Percentiles rank a stretch among this genome's conserved stretches.
These are phyloP conservation scores for Melikaiella ostensackeni DNA, from an alignment of 2,888 invertebrate genomes.

Conservation along the genomic window DNA sequence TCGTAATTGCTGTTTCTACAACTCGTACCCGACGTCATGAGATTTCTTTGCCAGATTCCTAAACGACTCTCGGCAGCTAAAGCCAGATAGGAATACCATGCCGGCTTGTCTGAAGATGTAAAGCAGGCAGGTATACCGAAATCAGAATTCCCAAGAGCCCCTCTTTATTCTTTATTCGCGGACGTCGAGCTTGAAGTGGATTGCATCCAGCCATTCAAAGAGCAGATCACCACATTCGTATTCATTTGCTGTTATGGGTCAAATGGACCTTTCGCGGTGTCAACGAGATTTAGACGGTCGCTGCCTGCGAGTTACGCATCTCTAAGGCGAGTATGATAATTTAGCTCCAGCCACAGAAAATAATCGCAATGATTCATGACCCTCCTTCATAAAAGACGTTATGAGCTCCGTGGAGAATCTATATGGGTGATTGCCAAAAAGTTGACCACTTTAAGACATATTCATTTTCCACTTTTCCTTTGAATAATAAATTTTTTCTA, in stretches of 20 bases:
- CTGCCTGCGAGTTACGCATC: slow-evolving; percentile 42
- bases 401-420: not conserved
- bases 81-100: slow-evolving; percentile 1
- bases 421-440: too few relatives aligned
- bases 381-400: slow-evolving; percentile 25
- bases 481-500: too few relatives aligned
- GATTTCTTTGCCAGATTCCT: slow-evolving; percentile 38
- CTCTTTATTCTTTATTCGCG: slow-evolving; percentile 34
- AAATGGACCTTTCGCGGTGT: slow-evolving; percentile 50
- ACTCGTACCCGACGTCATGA: slow-evolving; percentile 26
- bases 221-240: slow-evolving; percentile 50
- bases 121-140: slow-evolving; percentile 39
- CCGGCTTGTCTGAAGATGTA: slow-evolving; percentile 30
- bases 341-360: slow-evolving; percentile 37
- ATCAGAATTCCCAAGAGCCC: slow-evolving; percentile 36
- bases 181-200: slow-evolving; percentile 47
- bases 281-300: slow-evolving; percentile 54
- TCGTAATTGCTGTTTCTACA: slow-evolving; percentile 34
- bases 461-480: too few relatives aligned
- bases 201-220: slow-evolving; percentile 42
- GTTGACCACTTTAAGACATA: too few relatives aligned
- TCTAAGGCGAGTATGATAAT: slow-evolving; percentile 38
- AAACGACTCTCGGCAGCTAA: slow-evolving; percentile 20
- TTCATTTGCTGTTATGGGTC: slow-evolving; percentile 49
- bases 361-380: slow-evolving; percentile 38